These are phyloP conservation scores for Emys orbicularis DNA, from an alignment of 2,797 vertebrate species.

Conservation along the genomic window DNA sequence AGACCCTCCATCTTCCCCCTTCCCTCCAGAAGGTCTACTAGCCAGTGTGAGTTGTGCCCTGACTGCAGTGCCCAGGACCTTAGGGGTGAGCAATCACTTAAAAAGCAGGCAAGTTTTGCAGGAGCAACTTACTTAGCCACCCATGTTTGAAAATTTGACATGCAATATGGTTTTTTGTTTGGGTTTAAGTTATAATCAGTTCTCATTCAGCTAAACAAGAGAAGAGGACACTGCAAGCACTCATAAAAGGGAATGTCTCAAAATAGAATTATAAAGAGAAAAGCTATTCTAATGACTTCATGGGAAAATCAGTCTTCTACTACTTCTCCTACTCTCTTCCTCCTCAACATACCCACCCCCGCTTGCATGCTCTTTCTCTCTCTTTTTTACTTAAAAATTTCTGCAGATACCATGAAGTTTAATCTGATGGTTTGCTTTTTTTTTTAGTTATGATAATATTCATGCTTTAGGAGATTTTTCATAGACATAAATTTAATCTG, in stretches of 20 bases:
- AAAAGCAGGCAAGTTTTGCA: constrained; percentile 42
- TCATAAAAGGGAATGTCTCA: not conserved
- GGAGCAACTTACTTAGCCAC: constrained; percentile 52
- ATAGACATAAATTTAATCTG: not conserved
- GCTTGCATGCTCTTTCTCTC: not conserved
- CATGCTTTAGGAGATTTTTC: not conserved
- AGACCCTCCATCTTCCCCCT: constrained; percentile 42
- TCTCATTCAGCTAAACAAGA: constrained; percentile 17
- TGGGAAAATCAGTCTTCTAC: not conserved
- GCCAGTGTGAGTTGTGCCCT: constrained; percentile 59
- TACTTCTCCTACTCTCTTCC: not conserved
- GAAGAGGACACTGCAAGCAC: not conserved
- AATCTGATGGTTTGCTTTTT: not conserved
- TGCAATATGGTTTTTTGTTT: not conserved
- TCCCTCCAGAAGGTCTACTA: constrained; percentile 48
- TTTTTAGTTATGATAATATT: not conserved
- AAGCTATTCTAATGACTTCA: not conserved
- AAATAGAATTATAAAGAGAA: not conserved
- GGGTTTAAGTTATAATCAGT: constrained; percentile 48
- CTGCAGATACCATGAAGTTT: not conserved
- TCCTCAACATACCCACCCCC: not conserved
- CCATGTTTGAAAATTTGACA: constrained; percentile 46
- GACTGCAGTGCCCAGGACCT: constrained; percentile 21
- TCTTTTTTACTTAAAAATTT: not conserved
- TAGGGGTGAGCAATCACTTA: not conserved